Evolutionary conservation across 2,113 vertebrate genomes (phyloP).

Genomic region (Epinephelus fuscoguttatus): DNA sequence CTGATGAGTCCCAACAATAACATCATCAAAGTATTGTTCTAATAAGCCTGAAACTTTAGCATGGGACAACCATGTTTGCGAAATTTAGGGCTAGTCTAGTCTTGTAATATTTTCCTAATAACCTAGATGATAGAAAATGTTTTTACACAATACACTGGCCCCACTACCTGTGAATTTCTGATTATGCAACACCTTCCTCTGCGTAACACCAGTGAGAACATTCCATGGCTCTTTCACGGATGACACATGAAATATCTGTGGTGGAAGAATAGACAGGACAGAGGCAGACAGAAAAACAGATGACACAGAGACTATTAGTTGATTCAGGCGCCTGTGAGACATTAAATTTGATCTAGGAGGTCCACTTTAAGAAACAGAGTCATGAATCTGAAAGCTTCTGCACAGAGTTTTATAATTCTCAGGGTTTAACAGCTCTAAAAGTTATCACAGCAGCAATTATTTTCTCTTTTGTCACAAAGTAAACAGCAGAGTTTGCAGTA

Average conservation of each 20-base stretch:
- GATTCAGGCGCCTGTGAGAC: background rate
- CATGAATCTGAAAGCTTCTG: background rate
- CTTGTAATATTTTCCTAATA: background rate
- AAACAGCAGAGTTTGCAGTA: background rate
- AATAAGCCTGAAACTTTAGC: background rate
- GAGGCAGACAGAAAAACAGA: background rate
- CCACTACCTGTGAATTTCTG: conserved; percentile 6
- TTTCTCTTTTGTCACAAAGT: background rate
- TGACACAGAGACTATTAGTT: background rate
- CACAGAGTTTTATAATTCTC: background rate
- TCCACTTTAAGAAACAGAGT: background rate
- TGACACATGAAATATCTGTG: background rate
- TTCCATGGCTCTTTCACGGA: background rate
- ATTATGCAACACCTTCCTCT: conserved; percentile 31
- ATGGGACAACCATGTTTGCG: background rate
- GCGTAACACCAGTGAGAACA: conserved; percentile 12
- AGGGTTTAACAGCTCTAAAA: background rate
- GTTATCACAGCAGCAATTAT: background rate
- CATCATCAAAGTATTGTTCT: background rate
- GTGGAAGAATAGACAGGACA: background rate
- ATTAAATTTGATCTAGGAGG: background rate
- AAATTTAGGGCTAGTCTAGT: background rate
- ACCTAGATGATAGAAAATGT: background rate
- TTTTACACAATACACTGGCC: conserved; percentile 9
- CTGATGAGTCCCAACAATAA: background rate